Evolutionary conservation across 2,797 vertebrate species (phyloP).

Genomic region (Sebastes oblongus): DNA sequence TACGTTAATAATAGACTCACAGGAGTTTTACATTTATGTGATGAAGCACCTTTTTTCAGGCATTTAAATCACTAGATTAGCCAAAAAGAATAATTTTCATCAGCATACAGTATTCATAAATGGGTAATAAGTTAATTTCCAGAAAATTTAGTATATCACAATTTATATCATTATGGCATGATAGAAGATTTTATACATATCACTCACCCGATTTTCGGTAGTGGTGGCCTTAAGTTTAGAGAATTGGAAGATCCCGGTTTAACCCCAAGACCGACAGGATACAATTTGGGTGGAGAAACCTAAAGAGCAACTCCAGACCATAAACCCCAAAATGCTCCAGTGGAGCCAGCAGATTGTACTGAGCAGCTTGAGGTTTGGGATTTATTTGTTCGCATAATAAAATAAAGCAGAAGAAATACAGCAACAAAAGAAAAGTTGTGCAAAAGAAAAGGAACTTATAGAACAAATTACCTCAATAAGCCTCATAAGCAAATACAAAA

Average conservation of each 20-base stretch:
- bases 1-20: too few relatives aligned
- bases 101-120: neutral
- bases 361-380: neutral
- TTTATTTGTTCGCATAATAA: too few relatives aligned
- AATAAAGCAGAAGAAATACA: too few relatives aligned
- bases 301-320: neutral
- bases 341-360: slow-evolving; percentile 2
- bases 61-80: neutral
- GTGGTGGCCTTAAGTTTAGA: neutral
- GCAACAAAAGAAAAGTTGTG: too few relatives aligned
- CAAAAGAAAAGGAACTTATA: too few relatives aligned
- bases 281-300: neutral
- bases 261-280: neutral
- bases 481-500: too few relatives aligned
- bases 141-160: neutral
- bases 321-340: neutral
- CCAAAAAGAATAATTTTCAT: neutral
- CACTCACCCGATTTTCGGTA: neutral
- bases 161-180: neutral
- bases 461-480: too few relatives aligned
- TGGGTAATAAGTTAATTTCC: neutral
- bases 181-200: neutral
- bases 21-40: neutral
- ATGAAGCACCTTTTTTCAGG: neutral
- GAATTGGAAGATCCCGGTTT: neutral